Evolutionary conservation across 1,140 invertebrate species (phyloP).

Genomic region (Trissolcus basalis): DNA sequence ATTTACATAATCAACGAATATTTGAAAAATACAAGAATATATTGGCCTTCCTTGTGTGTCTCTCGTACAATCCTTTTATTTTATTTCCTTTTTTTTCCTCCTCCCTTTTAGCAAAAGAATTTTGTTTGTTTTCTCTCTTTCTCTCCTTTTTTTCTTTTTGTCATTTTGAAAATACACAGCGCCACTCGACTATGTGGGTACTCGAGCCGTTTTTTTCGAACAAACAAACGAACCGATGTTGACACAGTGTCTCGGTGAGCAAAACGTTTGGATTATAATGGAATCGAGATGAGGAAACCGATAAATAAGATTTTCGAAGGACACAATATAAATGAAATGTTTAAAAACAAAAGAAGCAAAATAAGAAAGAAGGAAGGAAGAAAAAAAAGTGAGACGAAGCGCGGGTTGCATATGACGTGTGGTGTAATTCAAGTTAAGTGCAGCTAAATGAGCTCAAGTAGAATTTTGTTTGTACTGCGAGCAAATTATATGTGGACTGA

Average conservation of each 20-base stretch:
- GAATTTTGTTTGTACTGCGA: neutral
- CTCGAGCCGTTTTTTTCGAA: conserved; percentile 22
- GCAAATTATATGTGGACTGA: conserved; percentile 5
- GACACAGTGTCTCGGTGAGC: conserved; percentile 45
- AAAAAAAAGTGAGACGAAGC: too few relatives aligned
- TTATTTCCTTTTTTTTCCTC: neutral
- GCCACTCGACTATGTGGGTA: conserved; percentile 8
- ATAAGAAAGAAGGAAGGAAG: too few relatives aligned
- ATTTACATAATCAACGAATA: conserved; percentile 42
- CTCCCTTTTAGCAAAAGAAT: neutral
- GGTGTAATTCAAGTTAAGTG: too few relatives aligned
- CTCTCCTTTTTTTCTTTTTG: conserved; percentile 16
- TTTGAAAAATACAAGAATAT: conserved; percentile 14
- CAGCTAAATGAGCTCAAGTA: neutral
- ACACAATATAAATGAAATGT: too few relatives aligned
- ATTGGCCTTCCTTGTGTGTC: neutral
- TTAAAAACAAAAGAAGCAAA: too few relatives aligned
- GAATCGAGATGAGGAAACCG: too few relatives aligned
- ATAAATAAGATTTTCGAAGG: too few relatives aligned
- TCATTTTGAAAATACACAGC: conserved; percentile 23
- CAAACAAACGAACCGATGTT: conserved; percentile 44
- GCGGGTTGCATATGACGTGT: too few relatives aligned
- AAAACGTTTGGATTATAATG: conserved; percentile 40
- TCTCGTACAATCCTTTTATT: too few relatives aligned
- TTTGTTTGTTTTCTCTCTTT: conserved; percentile 4